Evolutionary conservation across 2,888 invertebrate genomes (phyloP).

Genomic region (Crematogaster levior): DNA sequence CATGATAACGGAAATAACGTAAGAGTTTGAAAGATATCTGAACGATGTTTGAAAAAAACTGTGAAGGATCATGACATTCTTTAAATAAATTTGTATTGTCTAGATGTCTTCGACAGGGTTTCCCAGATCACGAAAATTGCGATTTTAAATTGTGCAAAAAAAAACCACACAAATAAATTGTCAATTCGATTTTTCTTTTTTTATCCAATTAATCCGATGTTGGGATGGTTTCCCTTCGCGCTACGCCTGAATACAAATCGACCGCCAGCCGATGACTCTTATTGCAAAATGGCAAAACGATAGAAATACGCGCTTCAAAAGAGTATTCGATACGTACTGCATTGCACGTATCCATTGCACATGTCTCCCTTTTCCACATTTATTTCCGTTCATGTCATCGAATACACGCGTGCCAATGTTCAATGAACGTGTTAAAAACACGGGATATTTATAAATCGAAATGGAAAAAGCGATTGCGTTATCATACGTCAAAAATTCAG

Average conservation of each 20-base stretch:
- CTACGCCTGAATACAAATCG: slow-evolving; percentile 41
- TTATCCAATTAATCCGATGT: slow-evolving; percentile 46
- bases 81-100: neutral
- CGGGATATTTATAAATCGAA: slow-evolving; percentile 46
- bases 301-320: slow-evolving; percentile 43
- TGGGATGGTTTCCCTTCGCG: slow-evolving; percentile 36
- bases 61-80: neutral
- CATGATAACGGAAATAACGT: neutral
- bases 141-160: slow-evolving; percentile 1
- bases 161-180: slow-evolving; percentile 12
- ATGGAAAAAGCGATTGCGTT: slow-evolving; percentile 39
- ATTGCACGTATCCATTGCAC: slow-evolving; percentile 36
- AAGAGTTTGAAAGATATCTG: neutral
- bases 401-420: slow-evolving; percentile 21
- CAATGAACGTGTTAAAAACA: slow-evolving; percentile 38
- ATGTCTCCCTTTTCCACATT: slow-evolving; percentile 25
- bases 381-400: slow-evolving; percentile 43
- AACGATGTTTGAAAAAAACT: neutral
- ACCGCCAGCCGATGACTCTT: slow-evolving; percentile 41
- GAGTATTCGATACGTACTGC: slow-evolving; percentile 37
- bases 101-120: neutral
- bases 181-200: slow-evolving; percentile 21
- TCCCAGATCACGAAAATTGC: neutral
- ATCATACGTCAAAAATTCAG: slow-evolving; percentile 47
- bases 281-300: slow-evolving; percentile 39